These are phyloP conservation scores for Poicephalus gulielmi DNA, from an alignment of 2,113 vertebrate genomes.

Conservation along the genomic window DNA sequence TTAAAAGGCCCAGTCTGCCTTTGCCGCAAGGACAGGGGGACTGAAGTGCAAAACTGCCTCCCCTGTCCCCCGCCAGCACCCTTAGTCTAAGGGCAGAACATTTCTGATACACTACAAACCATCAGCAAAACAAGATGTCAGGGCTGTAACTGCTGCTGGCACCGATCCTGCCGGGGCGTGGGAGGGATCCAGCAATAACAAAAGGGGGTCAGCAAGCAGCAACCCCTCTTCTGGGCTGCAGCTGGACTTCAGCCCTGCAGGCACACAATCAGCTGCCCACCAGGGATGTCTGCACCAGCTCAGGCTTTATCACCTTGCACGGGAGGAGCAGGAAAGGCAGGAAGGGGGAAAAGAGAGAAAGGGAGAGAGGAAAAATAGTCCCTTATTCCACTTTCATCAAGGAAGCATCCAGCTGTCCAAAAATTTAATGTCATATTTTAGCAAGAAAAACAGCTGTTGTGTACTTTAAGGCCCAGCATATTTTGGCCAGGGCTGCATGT, in stretches of 20 bases:
- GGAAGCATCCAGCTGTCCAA: conserved; percentile 49
- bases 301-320: not conserved
- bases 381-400: conserved; percentile 33
- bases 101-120: conserved; percentile 15
- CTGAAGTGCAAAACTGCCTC: not conserved
- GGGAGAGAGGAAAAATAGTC: not conserved
- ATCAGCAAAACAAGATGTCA: conserved; percentile 58
- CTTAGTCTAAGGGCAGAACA: not conserved
- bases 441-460: conserved; percentile 57
- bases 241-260: not conserved
- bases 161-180: rapidly evolving
- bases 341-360: not conserved
- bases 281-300: not conserved
- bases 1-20: not conserved
- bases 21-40: rapidly evolving
- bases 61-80: rapidly evolving
- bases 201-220: not conserved
- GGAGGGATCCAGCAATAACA: conserved; percentile 28
- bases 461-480: conserved; percentile 34
- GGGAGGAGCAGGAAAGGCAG: not conserved
- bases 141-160: conserved; percentile 43
- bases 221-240: not conserved
- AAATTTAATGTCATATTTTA: conserved; percentile 52
- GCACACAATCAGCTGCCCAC: not conserved
- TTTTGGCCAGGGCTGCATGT: conserved; percentile 36